phyloP scores from a whole-genome alignment of 2,888 invertebrate genomes.

The Brachyopa scutellaris region DNA sequence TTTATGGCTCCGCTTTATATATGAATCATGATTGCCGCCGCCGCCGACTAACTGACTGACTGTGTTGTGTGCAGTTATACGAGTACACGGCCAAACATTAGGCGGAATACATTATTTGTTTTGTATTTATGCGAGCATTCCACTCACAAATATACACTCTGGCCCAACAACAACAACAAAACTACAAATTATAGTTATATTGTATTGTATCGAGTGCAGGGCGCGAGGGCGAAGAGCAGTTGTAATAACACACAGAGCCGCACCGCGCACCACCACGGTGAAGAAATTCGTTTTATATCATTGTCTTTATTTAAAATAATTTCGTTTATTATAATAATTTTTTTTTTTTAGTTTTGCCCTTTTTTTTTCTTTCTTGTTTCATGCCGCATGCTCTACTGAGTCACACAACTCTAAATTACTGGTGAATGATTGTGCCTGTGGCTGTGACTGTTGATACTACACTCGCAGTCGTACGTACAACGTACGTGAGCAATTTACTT shows the following conservation, averaged over 20 bases:
- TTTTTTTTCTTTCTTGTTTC: conserved; percentile 31
- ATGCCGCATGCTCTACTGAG: conserved; percentile 66
- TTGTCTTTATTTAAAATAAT: conserved; percentile 71
- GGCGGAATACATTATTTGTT: conserved; percentile 72
- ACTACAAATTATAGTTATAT: conserved; percentile 68
- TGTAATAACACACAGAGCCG: conserved; percentile 42
- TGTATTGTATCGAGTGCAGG: conserved; percentile 46
- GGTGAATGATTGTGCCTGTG: conserved; percentile 36
- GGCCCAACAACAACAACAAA: conserved; percentile 52
- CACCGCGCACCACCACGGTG: conserved; percentile 35
- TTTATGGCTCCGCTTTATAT: conserved; percentile 75
- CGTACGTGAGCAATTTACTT: conserved; percentile 68
- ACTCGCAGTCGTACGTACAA: too few relatives aligned
- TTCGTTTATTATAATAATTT: conserved; percentile 69
- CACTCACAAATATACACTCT: conserved; percentile 61
- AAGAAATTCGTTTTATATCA: conserved; percentile 71
- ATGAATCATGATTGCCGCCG: conserved; percentile 72
- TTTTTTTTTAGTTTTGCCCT: conserved; percentile 13
- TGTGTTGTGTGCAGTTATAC: conserved; percentile 47
- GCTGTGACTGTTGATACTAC: too few relatives aligned
- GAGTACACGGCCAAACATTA: conserved; percentile 65
- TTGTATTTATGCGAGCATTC: conserved; percentile 71
- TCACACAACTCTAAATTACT: conserved; percentile 67
- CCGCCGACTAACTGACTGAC: conserved; percentile 72
- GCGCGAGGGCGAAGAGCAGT: conserved; percentile 27